Conservation (phyloP, 2,888 invertebrate species). For the Epistrophe eligans region DNA sequence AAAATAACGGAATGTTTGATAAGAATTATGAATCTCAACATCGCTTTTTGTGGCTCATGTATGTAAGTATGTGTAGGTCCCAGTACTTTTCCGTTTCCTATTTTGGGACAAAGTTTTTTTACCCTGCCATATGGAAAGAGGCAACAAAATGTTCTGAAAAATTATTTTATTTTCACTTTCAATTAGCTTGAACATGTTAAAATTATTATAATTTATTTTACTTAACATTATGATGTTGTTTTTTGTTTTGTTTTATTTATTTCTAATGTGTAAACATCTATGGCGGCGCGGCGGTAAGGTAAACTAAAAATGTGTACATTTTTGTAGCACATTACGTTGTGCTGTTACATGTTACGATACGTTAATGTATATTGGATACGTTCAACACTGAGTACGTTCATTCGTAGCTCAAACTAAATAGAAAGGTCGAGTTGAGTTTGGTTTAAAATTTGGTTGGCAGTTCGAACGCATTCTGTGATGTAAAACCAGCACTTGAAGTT, state of each 20-base stretch:
- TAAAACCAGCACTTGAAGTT: no score
- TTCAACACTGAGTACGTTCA: no score
- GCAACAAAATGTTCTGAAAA: not conserved
- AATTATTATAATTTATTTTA: not conserved
- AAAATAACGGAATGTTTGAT: not conserved
- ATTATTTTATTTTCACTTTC: not conserved
- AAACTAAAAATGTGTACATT: no score
- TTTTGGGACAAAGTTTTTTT: not conserved
- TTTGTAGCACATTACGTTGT: no score
- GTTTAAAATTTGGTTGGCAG: no score
- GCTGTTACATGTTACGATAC: no score
- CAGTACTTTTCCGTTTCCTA: conserved; percentile 21
- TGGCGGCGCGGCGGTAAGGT: no score
- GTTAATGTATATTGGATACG: no score
- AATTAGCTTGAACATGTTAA: not conserved
- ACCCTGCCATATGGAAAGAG: not conserved
- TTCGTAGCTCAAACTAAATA: no score
- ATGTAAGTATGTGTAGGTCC: not conserved
- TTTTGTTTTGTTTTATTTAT: not conserved
- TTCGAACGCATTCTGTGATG: no score
- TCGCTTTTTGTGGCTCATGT: not conserved
- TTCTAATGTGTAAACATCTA: no score
- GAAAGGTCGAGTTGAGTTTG: no score
- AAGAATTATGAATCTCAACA: not conserved
- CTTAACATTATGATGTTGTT: conserved; percentile 3